phyloP scores from a whole-genome alignment of 2,113 vertebrate species.

The Phylloscopus trochiloides region DNA sequence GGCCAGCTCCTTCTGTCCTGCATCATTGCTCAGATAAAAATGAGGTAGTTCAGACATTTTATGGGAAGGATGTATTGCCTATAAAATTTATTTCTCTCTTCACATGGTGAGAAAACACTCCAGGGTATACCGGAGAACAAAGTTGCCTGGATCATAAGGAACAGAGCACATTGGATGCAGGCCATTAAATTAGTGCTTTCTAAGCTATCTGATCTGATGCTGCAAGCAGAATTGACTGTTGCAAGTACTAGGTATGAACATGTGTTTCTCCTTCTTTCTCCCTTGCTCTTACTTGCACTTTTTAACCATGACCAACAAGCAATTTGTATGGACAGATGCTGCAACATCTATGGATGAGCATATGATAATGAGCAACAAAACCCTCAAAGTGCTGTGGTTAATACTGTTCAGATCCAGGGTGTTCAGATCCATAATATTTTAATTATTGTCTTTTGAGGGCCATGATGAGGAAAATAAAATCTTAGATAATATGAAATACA shows the following conservation, averaged over 20 bases:
- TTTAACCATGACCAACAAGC: background rate
- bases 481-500: background rate
- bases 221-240: background rate
- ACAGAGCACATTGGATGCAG: background rate
- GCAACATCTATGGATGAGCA: background rate
- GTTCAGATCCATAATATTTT: background rate
- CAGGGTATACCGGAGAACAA: background rate
- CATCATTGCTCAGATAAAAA: constrained; percentile 62
- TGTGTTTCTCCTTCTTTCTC: background rate
- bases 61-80: constrained; percentile 26
- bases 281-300: background rate
- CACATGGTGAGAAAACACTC: background rate
- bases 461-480: background rate
- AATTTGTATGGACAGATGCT: background rate
- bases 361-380: background rate
- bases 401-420: background rate
- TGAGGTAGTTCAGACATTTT: constrained; percentile 48
- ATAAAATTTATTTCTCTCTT: constrained; percentile 59
- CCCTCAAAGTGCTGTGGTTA: background rate
- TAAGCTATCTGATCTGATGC: constrained; percentile 5
- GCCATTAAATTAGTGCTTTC: constrained; percentile 58
- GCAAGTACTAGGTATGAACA: background rate
- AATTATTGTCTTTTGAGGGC: background rate
- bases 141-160: constrained; percentile 24
- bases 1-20: background rate